These are phyloP conservation scores for Atethmia centrago DNA, from an alignment of 2,888 invertebrate species.

Conservation along the genomic window DNA sequence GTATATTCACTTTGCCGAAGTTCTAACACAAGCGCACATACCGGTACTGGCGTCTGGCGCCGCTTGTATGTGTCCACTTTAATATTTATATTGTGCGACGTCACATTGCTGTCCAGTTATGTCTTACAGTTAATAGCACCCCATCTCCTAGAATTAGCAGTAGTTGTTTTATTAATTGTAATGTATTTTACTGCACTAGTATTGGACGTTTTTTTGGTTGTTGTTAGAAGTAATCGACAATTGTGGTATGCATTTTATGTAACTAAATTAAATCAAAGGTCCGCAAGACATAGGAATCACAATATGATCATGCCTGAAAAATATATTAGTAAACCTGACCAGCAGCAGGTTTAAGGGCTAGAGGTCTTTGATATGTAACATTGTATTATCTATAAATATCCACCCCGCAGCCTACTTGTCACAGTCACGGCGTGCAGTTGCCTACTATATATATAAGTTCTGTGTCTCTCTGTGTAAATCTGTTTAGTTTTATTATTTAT, in stretches of 20 bases:
- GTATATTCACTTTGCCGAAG: not conserved
- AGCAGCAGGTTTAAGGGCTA: not conserved
- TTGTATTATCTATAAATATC: too few species aligned
- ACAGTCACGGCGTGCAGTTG: too few species aligned
- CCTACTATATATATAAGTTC: too few species aligned
- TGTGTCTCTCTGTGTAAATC: too few species aligned
- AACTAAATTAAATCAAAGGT: not conserved
- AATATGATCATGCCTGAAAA: not conserved
- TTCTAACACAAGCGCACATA: not conserved
- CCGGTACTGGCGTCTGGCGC: not conserved
- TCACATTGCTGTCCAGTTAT: too few species aligned
- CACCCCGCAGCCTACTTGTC: too few species aligned
- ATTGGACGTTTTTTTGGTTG: not conserved
- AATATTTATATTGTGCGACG: conserved; percentile 1
- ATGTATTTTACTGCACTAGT: not conserved
- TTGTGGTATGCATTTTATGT: not conserved
- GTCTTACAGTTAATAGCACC: not conserved
- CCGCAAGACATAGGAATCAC: not conserved
- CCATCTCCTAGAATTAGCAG: too few species aligned
- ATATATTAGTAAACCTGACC: not conserved
- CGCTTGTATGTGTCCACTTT: conserved; percentile 2
- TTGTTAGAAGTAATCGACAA: conserved; percentile 3
- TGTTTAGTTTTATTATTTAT: too few species aligned
- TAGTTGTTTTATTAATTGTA: not conserved
- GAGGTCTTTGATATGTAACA: not conserved